phyloP scores from a whole-genome alignment of 2,113 vertebrate species.

The Sebastes schlegelii region DNA sequence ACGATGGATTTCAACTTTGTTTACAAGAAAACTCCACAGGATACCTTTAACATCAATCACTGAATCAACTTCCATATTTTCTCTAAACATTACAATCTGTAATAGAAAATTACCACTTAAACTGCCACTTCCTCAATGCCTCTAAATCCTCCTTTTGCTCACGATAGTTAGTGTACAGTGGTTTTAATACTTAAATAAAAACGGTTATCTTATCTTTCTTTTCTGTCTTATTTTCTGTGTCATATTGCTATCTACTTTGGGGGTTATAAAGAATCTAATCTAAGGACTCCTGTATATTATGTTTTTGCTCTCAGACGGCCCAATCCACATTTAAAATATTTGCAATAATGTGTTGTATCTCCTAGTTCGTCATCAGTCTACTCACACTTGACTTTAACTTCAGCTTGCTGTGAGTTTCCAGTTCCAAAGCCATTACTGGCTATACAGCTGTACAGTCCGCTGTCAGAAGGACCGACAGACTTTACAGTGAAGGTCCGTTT shows the following conservation, averaged over 20 bases:
- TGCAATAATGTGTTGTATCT: too few relatives aligned
- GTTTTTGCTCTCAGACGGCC: background rate
- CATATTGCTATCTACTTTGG: background rate
- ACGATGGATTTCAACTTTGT: background rate
- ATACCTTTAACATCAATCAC: too few relatives aligned
- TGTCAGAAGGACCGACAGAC: constrained; percentile 46
- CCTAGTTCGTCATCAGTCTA: constrained; percentile 1
- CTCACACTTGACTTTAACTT: constrained; percentile 74
- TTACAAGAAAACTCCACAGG: background rate
- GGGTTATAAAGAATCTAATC: background rate
- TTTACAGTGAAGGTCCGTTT: fast-evolving
- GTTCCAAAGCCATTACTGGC: constrained; percentile 55
- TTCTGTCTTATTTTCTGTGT: background rate
- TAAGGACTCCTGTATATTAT: background rate
- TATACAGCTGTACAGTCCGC: constrained; percentile 65
- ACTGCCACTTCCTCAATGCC: background rate
- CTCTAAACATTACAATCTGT: background rate
- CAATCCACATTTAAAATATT: background rate
- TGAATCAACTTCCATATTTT: background rate
- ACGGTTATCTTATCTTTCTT: too few relatives aligned
- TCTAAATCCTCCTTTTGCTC: background rate
- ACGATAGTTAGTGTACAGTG: background rate
- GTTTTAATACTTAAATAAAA: background rate
- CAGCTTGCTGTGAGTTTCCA: constrained; percentile 5
- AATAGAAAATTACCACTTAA: background rate